Percentiles rank a stretch among this genome's conserved stretches.
Conservation (phyloP, 2,888 invertebrate species). For the Saturnia pavonia region DNA sequence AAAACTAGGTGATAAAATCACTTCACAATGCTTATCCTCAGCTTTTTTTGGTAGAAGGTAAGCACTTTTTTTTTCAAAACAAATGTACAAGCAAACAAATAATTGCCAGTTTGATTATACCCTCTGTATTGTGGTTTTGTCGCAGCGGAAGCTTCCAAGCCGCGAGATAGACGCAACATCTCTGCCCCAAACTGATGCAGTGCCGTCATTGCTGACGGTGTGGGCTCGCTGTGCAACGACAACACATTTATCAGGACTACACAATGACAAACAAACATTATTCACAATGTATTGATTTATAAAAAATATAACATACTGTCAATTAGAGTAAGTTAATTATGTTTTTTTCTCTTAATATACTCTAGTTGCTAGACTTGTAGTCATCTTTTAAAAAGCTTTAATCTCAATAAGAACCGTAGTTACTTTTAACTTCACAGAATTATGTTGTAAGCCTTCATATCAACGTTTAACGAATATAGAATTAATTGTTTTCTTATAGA, state of each 20-base stretch:
- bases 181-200: slow-evolving; percentile 93
- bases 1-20: not conserved
- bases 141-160: slow-evolving; percentile 87
- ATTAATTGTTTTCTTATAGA: not conserved
- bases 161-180: slow-evolving; percentile 91
- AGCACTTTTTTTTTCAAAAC: not conserved
- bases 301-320: not conserved
- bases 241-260: slow-evolving; percentile 70
- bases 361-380: not conserved
- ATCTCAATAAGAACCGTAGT: not conserved
- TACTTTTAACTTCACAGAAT: not conserved
- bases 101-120: slow-evolving; percentile 70
- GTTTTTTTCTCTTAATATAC: not conserved
- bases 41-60: slow-evolving; percentile 19
- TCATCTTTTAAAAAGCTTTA: not conserved
- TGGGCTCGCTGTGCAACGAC: slow-evolving; percentile 85
- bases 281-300: slow-evolving; percentile 18
- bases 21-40: not conserved
- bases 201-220: slow-evolving; percentile 92
- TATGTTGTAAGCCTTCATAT: not conserved
- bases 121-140: slow-evolving; percentile 74
- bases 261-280: slow-evolving; percentile 48
- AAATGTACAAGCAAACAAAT: slow-evolving; percentile 46
- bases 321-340: not conserved
- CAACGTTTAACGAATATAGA: too few species aligned